Evolutionary conservation across 2,113 vertebrate species (phyloP).

Genomic region (Pterocles orientalis): DNA sequence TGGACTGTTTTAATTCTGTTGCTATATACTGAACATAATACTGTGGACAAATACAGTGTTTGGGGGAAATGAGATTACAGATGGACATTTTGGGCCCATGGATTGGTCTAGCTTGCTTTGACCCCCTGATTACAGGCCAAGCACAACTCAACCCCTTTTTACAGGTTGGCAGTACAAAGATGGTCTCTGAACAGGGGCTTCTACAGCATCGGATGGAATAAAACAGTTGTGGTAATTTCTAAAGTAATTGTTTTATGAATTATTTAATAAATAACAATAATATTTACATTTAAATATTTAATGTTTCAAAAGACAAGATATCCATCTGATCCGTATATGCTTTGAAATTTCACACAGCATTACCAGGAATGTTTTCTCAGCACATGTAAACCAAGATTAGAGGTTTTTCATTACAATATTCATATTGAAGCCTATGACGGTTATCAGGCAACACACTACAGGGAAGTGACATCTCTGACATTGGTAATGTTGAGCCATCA

Average conservation of each 20-base stretch:
- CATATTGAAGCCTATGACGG: not conserved
- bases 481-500: not conserved
- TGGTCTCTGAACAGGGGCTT: not conserved
- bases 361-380: not conserved
- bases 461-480: constrained; percentile 6
- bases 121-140: not conserved
- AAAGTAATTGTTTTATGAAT: not conserved
- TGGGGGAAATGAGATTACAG: not conserved
- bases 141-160: not conserved
- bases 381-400: not conserved
- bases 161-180: not conserved
- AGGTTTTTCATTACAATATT: not conserved
- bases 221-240: not conserved
- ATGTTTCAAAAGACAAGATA: not conserved
- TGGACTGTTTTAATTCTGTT: not conserved
- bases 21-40: not conserved
- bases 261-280: not conserved
- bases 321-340: not conserved
- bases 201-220: not conserved
- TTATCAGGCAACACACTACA: not conserved
- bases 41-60: not conserved
- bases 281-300: not conserved
- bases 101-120: not conserved
- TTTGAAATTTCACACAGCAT: not conserved
- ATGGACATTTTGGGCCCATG: not conserved